Base-by-base conservation (phyloP, 2,888 invertebrate genomes). In the Taenaris catops region DNA sequence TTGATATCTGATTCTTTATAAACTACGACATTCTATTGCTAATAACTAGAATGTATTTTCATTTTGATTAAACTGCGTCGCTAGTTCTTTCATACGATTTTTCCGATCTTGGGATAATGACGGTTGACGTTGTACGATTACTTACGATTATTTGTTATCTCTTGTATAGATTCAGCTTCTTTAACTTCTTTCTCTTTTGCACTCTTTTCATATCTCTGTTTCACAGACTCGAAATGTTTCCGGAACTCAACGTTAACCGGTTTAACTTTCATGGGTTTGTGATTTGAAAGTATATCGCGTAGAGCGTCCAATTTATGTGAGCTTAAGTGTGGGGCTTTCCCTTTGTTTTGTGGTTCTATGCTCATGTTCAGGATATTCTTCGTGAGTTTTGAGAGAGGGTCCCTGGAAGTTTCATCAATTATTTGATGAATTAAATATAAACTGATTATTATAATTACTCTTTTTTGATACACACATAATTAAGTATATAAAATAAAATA, bases 321-420 rank as follows among this genome's bases (percentile, higher is more conserved):
- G 0, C 86, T 76, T 1, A 89, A 61, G n/a, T 75, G 50, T 9
- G 73, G 69, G 25, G 83, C 75, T 32, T 76, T 70, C 5, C 71
- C 47, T 28, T 75, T 73, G 3, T 48, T 46, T 37, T 74, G 69
- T 7, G 86, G 69, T 36, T 88, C 84, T 8, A 87, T 66, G 47
- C 76, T 84, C 70, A 90, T 72, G 47, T 88, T 87, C 1, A 90
- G 64, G 5, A 75, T 86, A 65, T 75, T 86, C 55, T 72, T 90
- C 3, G 87, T 76, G 3, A 87, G 53, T 46, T 81, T 83, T 10
- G 81, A 76, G n/a, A 87, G 62, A 0, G 78, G 75, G 38, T 87
- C 86, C 37, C 84, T 84, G 63, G 23, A 58, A 47, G 6, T n/a
- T n/a, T n/a, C n/a, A n/a, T n/a, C n/a, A n/a, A n/a, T n/a, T n/a